These are phyloP conservation scores for Heterodera schachtii DNA, from an alignment of 1,140 invertebrate species.

Conservation along the genomic window DNA sequence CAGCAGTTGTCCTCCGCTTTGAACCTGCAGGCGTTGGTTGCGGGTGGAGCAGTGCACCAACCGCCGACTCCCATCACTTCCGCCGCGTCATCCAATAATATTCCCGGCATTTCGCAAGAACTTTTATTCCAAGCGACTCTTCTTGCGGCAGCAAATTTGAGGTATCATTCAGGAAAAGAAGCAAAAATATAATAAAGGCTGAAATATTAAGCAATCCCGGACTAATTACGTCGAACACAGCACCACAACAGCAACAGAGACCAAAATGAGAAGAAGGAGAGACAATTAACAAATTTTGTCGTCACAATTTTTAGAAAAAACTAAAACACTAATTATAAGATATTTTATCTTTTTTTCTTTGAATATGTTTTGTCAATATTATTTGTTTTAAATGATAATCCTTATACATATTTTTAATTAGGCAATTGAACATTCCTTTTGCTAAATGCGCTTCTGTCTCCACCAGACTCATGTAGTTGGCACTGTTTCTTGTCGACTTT, in stretches of 20 bases:
- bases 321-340: no score
- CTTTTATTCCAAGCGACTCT: conserved; percentile 16
- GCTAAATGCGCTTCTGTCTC: neutral
- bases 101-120: conserved; percentile 14
- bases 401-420: neutral
- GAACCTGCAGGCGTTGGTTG: conserved; percentile 17
- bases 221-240: neutral
- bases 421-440: neutral
- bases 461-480: neutral
- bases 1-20: conserved; percentile 15
- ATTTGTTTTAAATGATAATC: no score
- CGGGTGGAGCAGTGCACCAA: conserved; percentile 6
- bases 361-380: no score
- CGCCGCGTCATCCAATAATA: neutral
- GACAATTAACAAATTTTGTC: no score
- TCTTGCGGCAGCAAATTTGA: conserved; percentile 17
- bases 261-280: neutral
- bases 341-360: no score
- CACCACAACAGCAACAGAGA: neutral
- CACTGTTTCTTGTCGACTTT: neutral
- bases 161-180: neutral
- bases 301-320: no score
- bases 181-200: neutral
- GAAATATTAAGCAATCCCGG: neutral
- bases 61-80: conserved; percentile 6